Base-by-base conservation (phyloP, 2,113 vertebrate species). In the Pangasianodon hypophthalmus region DNA sequence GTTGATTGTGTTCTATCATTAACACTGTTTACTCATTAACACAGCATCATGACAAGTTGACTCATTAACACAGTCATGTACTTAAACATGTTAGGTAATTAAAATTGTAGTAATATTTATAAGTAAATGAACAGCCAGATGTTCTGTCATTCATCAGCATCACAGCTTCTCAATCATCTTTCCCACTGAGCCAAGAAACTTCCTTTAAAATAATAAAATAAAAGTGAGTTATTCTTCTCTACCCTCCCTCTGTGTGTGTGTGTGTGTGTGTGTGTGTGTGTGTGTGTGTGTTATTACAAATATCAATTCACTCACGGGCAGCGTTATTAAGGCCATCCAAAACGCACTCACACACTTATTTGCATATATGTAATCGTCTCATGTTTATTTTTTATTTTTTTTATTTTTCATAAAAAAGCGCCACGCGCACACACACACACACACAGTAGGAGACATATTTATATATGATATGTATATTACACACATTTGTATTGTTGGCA, bases 401-500 rank as follows among this genome's bases (percentile, higher is more conserved):
- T 91, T 91, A 92, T 91, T 60, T 83, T 90, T 6, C 29, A 90
- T 91, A 91, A 90, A 88, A 91, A 69, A 85, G 77, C 26, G 1
- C 73, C 89, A 69, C 85, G 89, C n/a, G 69, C 81, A n/a, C 91
- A 84, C 90, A 81, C 88, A 87, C 83, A 91, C 90, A 90, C 86
- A 52, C 90, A 85, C 73, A 89, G 56, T 92, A 83, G 92, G 93
- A 96, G 96, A 96, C 95, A 96, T 96, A 96, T 97, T 96, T 96
- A 96, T 96, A 96, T 96, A 95, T 95, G 96, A 96, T 96, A 96
- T 96, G 96, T 97, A 98, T 99, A 99, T 99, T 98, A 97, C 96
- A 97, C 97, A 98, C 98, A 98, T 99, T 98, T 99, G 97, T 98
- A 98, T 98, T 97, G 97, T 97, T 98, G 98, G 97, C 97, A 98